These are phyloP conservation scores for Tylochromis polylepis DNA, from an alignment of 2,113 vertebrate genomes.

Conservation along the genomic window DNA sequence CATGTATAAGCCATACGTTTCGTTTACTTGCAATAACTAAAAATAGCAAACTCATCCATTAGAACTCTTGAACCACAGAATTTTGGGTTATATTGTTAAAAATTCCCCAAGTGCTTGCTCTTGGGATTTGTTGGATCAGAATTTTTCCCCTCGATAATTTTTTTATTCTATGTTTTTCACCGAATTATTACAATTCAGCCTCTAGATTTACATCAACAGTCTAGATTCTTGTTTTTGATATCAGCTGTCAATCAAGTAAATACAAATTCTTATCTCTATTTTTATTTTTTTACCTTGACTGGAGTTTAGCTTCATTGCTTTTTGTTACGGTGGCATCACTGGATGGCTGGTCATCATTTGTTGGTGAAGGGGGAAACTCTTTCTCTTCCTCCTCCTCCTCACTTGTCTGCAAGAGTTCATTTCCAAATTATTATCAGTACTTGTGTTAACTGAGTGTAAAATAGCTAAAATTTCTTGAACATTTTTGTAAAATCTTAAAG, in stretches of 20 bases:
- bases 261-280: rapidly evolving
- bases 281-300: conserved; percentile 3
- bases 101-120: not conserved
- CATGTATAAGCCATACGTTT: no score
- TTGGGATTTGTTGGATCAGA: not conserved
- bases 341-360: not conserved
- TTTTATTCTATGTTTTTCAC: not conserved
- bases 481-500: not conserved
- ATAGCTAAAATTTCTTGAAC: not conserved
- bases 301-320: rapidly evolving
- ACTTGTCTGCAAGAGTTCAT: not conserved
- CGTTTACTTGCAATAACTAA: not conserved
- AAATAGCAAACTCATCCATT: not conserved
- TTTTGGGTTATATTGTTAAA: no score
- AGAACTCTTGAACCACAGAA: not conserved
- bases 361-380: not conserved
- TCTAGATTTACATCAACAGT: not conserved
- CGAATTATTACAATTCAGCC: rapidly evolving
- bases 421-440: not conserved
- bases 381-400: not conserved
- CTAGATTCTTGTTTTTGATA: not conserved
- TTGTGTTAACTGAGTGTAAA: not conserved
- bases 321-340: rapidly evolving
- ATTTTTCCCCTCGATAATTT: not conserved
- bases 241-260: rapidly evolving